These are phyloP conservation scores for Ooceraea biroi DNA, from an alignment of 1,140 invertebrate species.

Conservation along the genomic window DNA sequence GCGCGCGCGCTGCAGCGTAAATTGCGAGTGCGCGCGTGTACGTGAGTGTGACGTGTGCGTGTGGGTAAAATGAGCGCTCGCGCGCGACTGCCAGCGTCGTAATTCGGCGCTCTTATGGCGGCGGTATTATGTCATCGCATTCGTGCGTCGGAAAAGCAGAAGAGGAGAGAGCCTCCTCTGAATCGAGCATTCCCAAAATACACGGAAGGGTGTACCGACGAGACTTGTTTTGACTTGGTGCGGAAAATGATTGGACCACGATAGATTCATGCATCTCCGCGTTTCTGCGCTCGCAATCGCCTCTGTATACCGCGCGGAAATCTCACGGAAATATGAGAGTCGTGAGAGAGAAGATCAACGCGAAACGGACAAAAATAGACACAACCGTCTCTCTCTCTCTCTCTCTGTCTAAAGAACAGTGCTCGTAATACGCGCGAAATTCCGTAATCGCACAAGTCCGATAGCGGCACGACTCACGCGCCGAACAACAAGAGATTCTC, in stretches of 20 bases:
- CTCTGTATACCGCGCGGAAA: neutral
- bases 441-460: constrained; percentile 37
- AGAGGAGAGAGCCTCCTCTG: constrained; percentile 32
- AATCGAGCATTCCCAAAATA: neutral
- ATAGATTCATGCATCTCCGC: neutral
- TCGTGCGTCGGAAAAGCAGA: constrained; percentile 32
- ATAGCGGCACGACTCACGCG: constrained; percentile 4
- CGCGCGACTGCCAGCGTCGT: constrained; percentile 45
- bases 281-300: neutral
- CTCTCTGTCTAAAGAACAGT: too few relatives aligned
- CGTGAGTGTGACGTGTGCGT: neutral
- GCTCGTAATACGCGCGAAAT: constrained; percentile 9
- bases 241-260: neutral
- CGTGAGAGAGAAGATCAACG: constrained; percentile 18
- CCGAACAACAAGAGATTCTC: neutral
- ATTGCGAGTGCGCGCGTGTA: constrained; percentile 19
- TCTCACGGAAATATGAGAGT: neutral
- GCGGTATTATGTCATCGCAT: constrained; percentile 73
- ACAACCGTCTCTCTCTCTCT: neutral
- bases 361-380: constrained; percentile 36
- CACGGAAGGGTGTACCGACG: neutral
- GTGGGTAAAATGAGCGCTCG: neutral
- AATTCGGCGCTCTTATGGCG: constrained; percentile 71
- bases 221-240: neutral
- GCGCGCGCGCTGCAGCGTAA: constrained; percentile 69